Evolutionary conservation across 2,888 invertebrate species (phyloP).

Genomic region (Thelaira solivaga): DNA sequence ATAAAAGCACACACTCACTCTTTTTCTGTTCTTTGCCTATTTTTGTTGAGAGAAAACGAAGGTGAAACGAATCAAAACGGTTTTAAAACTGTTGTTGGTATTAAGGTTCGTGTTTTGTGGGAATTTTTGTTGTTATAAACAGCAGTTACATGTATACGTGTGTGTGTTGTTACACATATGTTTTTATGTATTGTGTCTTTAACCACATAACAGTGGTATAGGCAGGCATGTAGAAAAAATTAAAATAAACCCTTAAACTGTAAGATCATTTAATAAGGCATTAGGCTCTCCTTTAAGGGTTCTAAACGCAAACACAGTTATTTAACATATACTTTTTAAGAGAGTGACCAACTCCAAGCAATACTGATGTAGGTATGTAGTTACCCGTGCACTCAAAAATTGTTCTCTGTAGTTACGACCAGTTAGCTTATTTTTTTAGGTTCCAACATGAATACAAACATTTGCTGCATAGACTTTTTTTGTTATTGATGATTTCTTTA

Average conservation of each 20-base stretch:
- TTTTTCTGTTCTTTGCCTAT: not conserved
- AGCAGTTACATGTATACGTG: too few relatives aligned
- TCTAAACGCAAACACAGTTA: slow-evolving; percentile 66
- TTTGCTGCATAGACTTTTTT: too few relatives aligned
- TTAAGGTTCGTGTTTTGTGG: slow-evolving; percentile 55
- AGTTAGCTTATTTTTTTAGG: not conserved
- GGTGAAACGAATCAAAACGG: slow-evolving; percentile 65
- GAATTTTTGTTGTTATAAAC: slow-evolving; percentile 44
- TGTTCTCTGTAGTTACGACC: not conserved
- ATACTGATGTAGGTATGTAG: not conserved
- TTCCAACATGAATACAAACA: not conserved
- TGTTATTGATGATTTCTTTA: too few relatives aligned
- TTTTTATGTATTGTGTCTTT: slow-evolving; percentile 25
- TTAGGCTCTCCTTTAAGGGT: slow-evolving; percentile 64
- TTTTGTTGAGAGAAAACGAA: slow-evolving; percentile 53
- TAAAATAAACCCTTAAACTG: slow-evolving; percentile 39
- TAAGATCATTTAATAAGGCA: not conserved
- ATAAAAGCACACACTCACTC: too few relatives aligned
- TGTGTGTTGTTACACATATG: slow-evolving; percentile 39
- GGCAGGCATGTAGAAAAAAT: not conserved
- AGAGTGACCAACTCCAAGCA: not conserved
- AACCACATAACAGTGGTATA: not conserved
- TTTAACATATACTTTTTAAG: slow-evolving; percentile 24
- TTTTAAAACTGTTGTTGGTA: slow-evolving; percentile 57
- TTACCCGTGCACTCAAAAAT: not conserved